Evolutionary conservation across 1,140 invertebrate genomes (phyloP).

Genomic region (Drosophila busckii): DNA sequence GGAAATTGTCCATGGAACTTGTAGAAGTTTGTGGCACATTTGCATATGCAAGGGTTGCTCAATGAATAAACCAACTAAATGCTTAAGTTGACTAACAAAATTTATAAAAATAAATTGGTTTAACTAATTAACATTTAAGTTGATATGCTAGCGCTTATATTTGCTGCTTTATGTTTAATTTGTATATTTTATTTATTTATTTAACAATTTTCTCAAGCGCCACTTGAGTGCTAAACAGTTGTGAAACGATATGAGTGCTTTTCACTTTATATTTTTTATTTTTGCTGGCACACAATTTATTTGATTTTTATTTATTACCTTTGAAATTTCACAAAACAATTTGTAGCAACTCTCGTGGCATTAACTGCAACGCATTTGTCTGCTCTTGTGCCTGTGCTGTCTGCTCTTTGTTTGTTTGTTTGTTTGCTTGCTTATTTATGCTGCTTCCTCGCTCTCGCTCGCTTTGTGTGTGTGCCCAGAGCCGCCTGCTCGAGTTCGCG

Average conservation of each 20-base stretch:
- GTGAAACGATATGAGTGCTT: too few relatives aligned
- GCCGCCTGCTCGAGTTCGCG: not conserved
- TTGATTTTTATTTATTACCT: not conserved
- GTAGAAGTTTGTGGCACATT: conserved; percentile 48
- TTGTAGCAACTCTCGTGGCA: conserved; percentile 6
- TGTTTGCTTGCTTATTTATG: conserved; percentile 15
- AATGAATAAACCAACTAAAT: not conserved
- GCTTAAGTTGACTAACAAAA: too few relatives aligned
- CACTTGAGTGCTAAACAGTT: too few relatives aligned
- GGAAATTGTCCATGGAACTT: conserved; percentile 55
- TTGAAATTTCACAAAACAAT: not conserved
- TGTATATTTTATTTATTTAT: too few relatives aligned
- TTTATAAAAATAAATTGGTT: too few relatives aligned
- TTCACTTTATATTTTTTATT: too few relatives aligned
- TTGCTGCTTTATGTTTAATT: too few relatives aligned
- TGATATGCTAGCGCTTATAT: too few relatives aligned
- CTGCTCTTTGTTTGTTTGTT: conserved; percentile 23
- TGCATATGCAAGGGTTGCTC: conserved; percentile 30
- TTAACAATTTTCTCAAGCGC: too few relatives aligned
- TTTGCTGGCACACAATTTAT: too few relatives aligned
- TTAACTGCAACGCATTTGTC: conserved; percentile 10
- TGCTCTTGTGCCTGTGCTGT: not conserved
- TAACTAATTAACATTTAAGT: too few relatives aligned
- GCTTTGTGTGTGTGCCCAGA: conserved; percentile 8
- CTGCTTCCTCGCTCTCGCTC: not conserved